phyloP scores from a whole-genome alignment of 2,888 invertebrate species.

The Choristoneura rosaceana region DNA sequence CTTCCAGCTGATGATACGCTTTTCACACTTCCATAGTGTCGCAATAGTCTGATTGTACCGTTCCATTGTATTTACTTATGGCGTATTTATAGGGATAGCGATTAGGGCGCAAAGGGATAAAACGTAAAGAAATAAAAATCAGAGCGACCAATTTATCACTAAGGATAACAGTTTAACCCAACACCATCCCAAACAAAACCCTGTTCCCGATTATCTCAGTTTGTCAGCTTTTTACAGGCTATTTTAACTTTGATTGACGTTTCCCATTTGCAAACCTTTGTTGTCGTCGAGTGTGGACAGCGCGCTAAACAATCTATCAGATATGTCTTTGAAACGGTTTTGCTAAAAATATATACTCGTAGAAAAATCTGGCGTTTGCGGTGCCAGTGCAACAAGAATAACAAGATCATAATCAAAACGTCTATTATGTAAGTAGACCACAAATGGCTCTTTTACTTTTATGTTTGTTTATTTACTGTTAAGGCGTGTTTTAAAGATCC shows the following conservation, averaged over 20 bases:
- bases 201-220: conserved; percentile 21
- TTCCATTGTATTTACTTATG: too few species aligned
- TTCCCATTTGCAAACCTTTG: conserved; percentile 28
- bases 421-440: too few species aligned
- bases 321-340: not conserved
- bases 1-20: too few species aligned
- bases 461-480: too few species aligned
- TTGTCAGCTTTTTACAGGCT: conserved; percentile 5
- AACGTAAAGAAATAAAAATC: not conserved
- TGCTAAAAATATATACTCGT: not conserved
- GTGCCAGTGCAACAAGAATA: not conserved
- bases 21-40: too few species aligned
- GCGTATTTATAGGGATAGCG: too few species aligned
- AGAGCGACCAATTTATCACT: not conserved
- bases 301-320: not conserved
- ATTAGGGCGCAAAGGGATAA: not conserved
- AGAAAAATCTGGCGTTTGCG: not conserved
- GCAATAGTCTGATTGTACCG: too few species aligned
- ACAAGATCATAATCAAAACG: too few species aligned
- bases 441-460: too few species aligned
- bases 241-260: conserved; percentile 31
- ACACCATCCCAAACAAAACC: conserved; percentile 1
- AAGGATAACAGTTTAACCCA: not conserved
- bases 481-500: too few species aligned
- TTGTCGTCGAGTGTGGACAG: conserved; percentile 8